A percentile compares a stretch with the other conserved stretches of the same genome.
These are phyloP conservation scores for Rotaria sp. DNA, from an alignment of 2,888 invertebrate genomes.

Conservation along the genomic window DNA sequence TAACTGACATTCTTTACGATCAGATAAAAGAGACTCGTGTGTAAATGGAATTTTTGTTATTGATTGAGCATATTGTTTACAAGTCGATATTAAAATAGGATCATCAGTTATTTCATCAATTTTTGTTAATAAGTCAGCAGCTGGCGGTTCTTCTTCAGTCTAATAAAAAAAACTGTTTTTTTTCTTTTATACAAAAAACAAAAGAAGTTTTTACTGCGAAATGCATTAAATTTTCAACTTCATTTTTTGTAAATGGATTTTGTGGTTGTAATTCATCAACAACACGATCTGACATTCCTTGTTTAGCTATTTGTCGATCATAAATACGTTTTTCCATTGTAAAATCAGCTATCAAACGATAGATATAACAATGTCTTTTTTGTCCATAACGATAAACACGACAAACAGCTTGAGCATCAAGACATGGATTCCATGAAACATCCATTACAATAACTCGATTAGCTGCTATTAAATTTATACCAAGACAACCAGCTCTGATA, in stretches of 20 bases:
- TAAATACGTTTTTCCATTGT: slow-evolving; percentile 95
- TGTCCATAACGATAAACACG: slow-evolving; percentile 90
- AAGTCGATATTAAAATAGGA: slow-evolving; percentile 68
- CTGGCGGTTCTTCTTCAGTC: slow-evolving; percentile 62
- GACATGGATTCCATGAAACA: slow-evolving; percentile 99
- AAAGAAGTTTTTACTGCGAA: slow-evolving; percentile 23
- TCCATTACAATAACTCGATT: slow-evolving; percentile 93
- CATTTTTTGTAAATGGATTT: slow-evolving; percentile 38
- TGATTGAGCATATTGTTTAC: slow-evolving; percentile 57
- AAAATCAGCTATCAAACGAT: slow-evolving; percentile 89
- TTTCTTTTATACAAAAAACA: background rate
- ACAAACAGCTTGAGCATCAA: slow-evolving; percentile 81
- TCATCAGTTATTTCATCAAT: slow-evolving; percentile 74
- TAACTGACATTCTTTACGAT: slow-evolving; percentile 84
- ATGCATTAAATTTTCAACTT: slow-evolving; percentile 37
- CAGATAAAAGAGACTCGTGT: slow-evolving; percentile 85
- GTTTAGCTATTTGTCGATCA: slow-evolving; percentile 92
- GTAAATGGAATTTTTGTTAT: slow-evolving; percentile 70
- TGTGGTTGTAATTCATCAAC: slow-evolving; percentile 39
- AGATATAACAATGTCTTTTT: slow-evolving; percentile 83
- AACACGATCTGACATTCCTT: slow-evolving; percentile 73
- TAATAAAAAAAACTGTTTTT: background rate
- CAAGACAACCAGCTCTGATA: slow-evolving; percentile 78
- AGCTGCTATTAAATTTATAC: slow-evolving; percentile 95
- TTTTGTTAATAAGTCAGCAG: slow-evolving; percentile 67